These are phyloP conservation scores for Seira ritae DNA, from an alignment of 2,888 invertebrate genomes.

Conservation along the genomic window DNA sequence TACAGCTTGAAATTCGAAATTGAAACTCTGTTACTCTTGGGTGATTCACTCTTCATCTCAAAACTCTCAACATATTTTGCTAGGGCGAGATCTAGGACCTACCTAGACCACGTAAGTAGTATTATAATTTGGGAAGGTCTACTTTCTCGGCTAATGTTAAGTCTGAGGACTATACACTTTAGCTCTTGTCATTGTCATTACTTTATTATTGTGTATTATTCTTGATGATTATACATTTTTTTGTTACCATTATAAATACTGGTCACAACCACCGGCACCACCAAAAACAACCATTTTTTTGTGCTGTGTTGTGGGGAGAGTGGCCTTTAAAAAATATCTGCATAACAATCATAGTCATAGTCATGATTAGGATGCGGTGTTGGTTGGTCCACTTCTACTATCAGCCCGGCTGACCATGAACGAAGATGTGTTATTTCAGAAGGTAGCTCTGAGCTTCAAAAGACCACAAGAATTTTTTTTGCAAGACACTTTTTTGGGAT, in stretches of 20 bases:
- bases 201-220: neutral
- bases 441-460: neutral
- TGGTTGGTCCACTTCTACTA: slow-evolving; percentile 12
- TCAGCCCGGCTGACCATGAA: neutral
- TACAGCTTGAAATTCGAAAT: neutral
- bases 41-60: neutral
- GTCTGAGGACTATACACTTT: no score
- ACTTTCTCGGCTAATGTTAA: slow-evolving; percentile 16
- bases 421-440: neutral
- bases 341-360: neutral
- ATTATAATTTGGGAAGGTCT: neutral
- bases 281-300: neutral
- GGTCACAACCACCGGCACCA: slow-evolving; percentile 13
- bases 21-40: no score
- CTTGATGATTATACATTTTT: neutral
- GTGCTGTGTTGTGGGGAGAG: neutral
- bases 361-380: neutral
- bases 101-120: neutral
- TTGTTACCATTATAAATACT: slow-evolving; percentile 10
- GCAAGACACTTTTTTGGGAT: no score
- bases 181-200: neutral
- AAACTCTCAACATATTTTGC: neutral
- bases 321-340: neutral
- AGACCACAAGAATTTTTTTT: neutral
- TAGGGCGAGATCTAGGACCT: neutral